A percentile compares a stretch with the other conserved stretches of the same genome.
phyloP scores from a whole-genome alignment of 1,140 invertebrate species.

The Panonychus citri region DNA sequence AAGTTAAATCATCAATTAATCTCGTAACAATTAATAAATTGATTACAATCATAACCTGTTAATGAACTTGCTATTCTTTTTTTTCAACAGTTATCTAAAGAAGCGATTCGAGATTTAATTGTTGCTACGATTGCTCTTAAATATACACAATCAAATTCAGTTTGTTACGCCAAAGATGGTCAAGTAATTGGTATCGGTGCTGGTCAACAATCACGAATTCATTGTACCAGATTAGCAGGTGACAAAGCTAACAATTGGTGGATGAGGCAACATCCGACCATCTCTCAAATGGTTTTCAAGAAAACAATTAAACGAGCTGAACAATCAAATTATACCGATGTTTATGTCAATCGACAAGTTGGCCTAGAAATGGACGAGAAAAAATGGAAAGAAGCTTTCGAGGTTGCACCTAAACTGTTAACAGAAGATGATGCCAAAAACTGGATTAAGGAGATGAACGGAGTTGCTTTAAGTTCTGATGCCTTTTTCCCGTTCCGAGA shows the following conservation, averaged over 20 bases:
- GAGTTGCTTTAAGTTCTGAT: slow-evolving; percentile 85
- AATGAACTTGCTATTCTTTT: neutral
- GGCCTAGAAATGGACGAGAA: slow-evolving; percentile 47
- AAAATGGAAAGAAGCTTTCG: slow-evolving; percentile 43
- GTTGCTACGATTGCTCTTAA: slow-evolving; percentile 90
- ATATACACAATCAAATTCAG: slow-evolving; percentile 93
- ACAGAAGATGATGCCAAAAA: slow-evolving; percentile 41
- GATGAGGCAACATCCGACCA: slow-evolving; percentile 74
- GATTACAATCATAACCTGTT: too few relatives aligned
- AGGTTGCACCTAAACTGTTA: slow-evolving; percentile 40
- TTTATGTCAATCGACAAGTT: slow-evolving; percentile 70
- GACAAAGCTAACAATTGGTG: slow-evolving; percentile 98
- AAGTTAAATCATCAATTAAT: slow-evolving; percentile 2
- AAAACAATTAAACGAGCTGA: slow-evolving; percentile 70
- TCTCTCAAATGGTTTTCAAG: slow-evolving; percentile 64
- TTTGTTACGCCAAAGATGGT: slow-evolving; percentile 70
- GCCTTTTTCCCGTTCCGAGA: slow-evolving; percentile 97
- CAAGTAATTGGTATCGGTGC: slow-evolving; percentile 92
- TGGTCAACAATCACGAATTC: slow-evolving; percentile 89
- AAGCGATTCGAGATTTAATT: slow-evolving; percentile 63
- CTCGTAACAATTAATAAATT: neutral
- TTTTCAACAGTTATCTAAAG: slow-evolving; percentile 36
- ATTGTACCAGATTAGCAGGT: slow-evolving; percentile 85
- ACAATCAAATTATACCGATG: slow-evolving; percentile 84
- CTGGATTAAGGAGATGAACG: slow-evolving; percentile 53